These are phyloP conservation scores for Callyntrura sp. DNA, from an alignment of 2,888 invertebrate species.

Conservation along the genomic window DNA sequence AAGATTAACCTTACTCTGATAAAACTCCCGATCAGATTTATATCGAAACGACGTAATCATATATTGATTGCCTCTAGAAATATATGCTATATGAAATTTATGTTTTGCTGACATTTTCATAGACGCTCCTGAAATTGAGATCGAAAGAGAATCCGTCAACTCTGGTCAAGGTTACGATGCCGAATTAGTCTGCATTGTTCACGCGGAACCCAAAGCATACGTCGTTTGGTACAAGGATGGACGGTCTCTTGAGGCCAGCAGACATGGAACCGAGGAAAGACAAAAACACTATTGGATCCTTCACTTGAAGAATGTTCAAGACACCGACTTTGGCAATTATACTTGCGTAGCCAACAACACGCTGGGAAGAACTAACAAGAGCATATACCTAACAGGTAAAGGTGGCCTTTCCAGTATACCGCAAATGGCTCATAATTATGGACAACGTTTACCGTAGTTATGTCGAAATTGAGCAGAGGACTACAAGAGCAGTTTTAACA, in stretches of 20 bases:
- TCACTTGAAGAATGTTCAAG: constrained; percentile 89
- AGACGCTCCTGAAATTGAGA: constrained; percentile 86
- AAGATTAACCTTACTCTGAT: too few relatives aligned
- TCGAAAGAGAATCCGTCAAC: constrained; percentile 86
- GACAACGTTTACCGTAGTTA: not conserved
- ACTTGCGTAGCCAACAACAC: constrained; percentile 91
- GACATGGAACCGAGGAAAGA: constrained; percentile 84
- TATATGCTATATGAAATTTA: not conserved
- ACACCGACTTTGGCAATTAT: constrained; percentile 90
- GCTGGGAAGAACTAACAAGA: constrained; percentile 89
- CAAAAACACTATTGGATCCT: constrained; percentile 87
- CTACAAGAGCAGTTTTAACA: not conserved
- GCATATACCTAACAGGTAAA: constrained; percentile 89
- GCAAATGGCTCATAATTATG: not conserved
- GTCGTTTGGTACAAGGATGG: constrained; percentile 91
- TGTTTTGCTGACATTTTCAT: not conserved
- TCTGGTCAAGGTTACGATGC: constrained; percentile 85
- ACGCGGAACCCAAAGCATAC: constrained; percentile 87
- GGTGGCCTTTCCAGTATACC: too few relatives aligned
- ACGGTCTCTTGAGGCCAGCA: constrained; percentile 89
- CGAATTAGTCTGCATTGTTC: constrained; percentile 86
- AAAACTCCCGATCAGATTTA: too few relatives aligned
- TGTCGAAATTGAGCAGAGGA: not conserved
- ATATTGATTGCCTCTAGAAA: not conserved
- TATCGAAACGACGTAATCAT: too few relatives aligned